These are phyloP conservation scores for Loxodonta africana DNA, from an alignment of 2,113 vertebrate genomes.

Conservation along the genomic window DNA sequence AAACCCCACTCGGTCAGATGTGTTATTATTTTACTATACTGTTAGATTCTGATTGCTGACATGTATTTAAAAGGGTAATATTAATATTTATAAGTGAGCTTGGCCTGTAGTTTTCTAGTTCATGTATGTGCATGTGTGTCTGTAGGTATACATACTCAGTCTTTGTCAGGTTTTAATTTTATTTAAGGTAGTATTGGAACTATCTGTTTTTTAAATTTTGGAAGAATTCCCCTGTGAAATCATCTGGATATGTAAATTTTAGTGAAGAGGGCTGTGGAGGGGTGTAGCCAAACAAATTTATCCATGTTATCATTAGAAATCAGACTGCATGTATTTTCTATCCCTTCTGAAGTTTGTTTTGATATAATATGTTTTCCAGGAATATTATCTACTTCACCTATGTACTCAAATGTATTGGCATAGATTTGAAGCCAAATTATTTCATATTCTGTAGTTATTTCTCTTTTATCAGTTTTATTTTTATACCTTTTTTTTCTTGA, in stretches of 20 bases:
- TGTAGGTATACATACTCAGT: neutral
- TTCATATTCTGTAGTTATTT: neutral
- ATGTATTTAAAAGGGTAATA: neutral
- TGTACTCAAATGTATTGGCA: neutral
- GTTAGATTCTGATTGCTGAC: neutral
- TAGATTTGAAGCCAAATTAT: neutral
- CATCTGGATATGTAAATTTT: neutral
- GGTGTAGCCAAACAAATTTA: neutral
- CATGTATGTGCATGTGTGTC: neutral
- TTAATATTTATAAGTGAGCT: neutral
- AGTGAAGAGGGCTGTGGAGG: neutral
- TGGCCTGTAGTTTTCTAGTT: neutral
- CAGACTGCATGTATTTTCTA: neutral
- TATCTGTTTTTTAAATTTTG: neutral
- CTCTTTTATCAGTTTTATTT: neutral
- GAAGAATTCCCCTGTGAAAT: neutral
- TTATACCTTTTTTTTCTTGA: neutral
- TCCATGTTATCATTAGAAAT: neutral
- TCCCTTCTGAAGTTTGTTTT: neutral
- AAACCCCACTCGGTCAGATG: neutral
- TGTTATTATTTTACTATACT: neutral
- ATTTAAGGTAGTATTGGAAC: neutral
- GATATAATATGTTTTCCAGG: neutral
- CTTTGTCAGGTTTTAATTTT: slow-evolving; percentile 6
- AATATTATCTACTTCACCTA: neutral